Conservation (phyloP, 2,797 vertebrate species). For the Muscicapa comitata region DNA sequence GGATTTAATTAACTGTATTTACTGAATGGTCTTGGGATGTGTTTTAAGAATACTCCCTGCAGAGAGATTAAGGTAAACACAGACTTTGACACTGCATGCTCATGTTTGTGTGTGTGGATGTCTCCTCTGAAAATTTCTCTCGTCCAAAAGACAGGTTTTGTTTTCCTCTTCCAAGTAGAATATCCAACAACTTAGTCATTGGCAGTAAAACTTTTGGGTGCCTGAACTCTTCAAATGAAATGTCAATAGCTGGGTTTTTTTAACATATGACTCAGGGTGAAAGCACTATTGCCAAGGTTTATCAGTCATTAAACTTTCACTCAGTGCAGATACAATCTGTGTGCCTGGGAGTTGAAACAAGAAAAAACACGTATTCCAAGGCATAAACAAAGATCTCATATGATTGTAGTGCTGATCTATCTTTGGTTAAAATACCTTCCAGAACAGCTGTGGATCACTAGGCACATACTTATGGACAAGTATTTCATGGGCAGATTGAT, state of each 20-base stretch:
- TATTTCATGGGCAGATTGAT: background rate
- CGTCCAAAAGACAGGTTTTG: conserved; percentile 6
- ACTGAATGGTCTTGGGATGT: background rate
- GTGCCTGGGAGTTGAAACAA: background rate
- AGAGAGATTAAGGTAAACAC: conserved; percentile 33
- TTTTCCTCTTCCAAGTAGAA: conserved; percentile 3
- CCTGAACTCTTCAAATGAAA: conserved; percentile 18
- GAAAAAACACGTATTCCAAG: background rate
- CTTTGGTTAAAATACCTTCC: background rate
- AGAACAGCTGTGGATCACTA: background rate
- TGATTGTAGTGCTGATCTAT: background rate
- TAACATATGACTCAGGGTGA: background rate
- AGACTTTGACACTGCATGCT: background rate
- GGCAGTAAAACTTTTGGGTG: conserved; percentile 25
- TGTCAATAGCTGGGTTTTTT: background rate
- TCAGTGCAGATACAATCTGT: conserved; percentile 49
- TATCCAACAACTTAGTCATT: conserved; percentile 21
- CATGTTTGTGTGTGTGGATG: background rate
- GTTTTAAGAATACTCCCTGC: conserved; percentile 34
- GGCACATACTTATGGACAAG: background rate
- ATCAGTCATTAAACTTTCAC: conserved; percentile 34
- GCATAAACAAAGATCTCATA: background rate
- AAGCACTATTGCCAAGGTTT: conserved; percentile 8
- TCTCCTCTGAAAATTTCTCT: background rate
- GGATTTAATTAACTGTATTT: conserved; percentile 52